Base-by-base conservation (phyloP, 1,140 invertebrate species). In the Magallana ariakensis region DNA sequence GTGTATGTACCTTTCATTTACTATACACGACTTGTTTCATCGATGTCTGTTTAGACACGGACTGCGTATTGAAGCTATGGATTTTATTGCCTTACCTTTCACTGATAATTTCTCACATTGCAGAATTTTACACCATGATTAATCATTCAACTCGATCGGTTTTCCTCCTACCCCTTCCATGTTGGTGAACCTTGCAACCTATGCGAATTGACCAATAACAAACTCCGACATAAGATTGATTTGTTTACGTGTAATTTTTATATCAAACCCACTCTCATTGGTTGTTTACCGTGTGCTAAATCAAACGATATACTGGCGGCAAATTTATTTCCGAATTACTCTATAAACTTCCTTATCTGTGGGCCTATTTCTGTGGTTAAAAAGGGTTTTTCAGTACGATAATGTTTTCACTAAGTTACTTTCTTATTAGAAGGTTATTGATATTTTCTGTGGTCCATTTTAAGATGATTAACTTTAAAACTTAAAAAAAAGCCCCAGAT, bases 181-280 rank as follows among this genome's bases (percentile, higher is more conserved):
- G 16, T 82, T 82, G 54, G 66, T 75, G 66, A 75, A 75, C 66
- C 66, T 75, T 75, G 66, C 66, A 75, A 75, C 66, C 66, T 75
- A 22, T 26, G 10, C 33, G 19, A 75, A 11, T 75, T 33, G 66
- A 11, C 66, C 66, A 82, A 82, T 82, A 16, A 82, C 53, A 82
- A 54, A 15, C n/a, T 7, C 16, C 46, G 5, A 54, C 7, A 82
- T 13, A 55, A 54, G 0, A 22, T 11, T 53, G 54, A 82, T 82
- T 82, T 82, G 80, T 82, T 82, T 82, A 82, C 80, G 80, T 82
- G 80, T 56, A 54, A 82, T 15, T 82, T 55, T 53, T 33, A 26
- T 13, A 5, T 75, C 1, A 75, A 75, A 22, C 66, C 66, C 13
- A 46, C 22, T 19, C 22, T 75, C 22, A 75, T 75, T 75, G 66